Evolutionary conservation across 2,113 vertebrate genomes (phyloP), one percentile per base, ranked within the genome.

Genomic region (Hoplias malabaricus): DNA sequence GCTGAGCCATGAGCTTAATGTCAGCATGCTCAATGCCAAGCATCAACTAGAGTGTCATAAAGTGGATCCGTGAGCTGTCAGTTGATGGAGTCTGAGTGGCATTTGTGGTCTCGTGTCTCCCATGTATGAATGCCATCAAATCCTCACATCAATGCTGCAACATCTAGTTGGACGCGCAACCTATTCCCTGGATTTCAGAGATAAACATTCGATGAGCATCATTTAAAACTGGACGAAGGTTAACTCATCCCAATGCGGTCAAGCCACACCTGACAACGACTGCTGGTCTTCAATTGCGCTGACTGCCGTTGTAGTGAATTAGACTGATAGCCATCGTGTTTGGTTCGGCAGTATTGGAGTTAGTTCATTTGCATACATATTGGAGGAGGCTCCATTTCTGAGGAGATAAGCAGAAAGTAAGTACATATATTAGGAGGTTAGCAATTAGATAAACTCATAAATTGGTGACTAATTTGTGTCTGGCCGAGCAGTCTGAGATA

Each of bases 301-400:
- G 5, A 40, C 61, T 0, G 33, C 33, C 13, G 2, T 21, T 43
- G 6, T 38, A 42, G 48, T 38, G 40, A 42, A 57, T 68, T 43
- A 67, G 16, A 42, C n/a, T 0, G 62, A 67, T 67, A 56, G 73
- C 73, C 31, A 56, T 66, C 38, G 33, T 33, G 50, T 42, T 14
- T 46, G 48, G 14, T 25, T 66, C 23, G 16, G 48, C 31, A 56
- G 23, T 57, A 42, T 68, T 33, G 63, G 38, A 56, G 65, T 50
- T 57, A 10, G n/a, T n/a, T n/a, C n/a, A 76, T 76, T 76, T 76
- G 57, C 48, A 76, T 76, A 48, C 50, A 76, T 76, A 76, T 76
- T 76, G 74, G 63, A 68, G 31, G n/a, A 53, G 66, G 36, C 74
- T 68, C 19, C 36, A 36, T 67, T 65, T 67, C 33, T 21, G n/a